Conservation (phyloP, 92 coral and sea anemone species). For the Palythoa caribaeorum region DNA sequence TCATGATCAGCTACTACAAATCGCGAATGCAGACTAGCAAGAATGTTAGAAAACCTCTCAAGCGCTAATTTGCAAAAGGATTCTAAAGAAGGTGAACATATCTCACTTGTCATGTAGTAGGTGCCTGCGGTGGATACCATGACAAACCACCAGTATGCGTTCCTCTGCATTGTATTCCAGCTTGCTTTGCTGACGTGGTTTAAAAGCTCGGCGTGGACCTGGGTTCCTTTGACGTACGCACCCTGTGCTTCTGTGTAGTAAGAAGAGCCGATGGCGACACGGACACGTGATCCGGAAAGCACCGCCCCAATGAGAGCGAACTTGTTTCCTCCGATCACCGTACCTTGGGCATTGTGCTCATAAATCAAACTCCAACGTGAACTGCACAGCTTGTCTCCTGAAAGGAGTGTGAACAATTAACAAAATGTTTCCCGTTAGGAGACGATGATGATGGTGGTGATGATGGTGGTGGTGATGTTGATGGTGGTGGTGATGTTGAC, state of each 20-base stretch:
- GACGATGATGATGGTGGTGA: no score
- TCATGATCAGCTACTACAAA: no score
- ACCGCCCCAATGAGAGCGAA: slow-evolving; percentile 78
- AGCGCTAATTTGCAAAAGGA: no score
- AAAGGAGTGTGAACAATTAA: neutral
- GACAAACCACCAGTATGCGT: slow-evolving; percentile 83
- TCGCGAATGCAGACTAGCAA: no score
- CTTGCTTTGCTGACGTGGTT: slow-evolving; percentile 80
- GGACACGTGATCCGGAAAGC: slow-evolving; percentile 84
- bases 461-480: no score
- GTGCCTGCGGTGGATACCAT: slow-evolving; percentile 60
- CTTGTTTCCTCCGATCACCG: slow-evolving; percentile 69
- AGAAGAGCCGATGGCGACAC: slow-evolving; percentile 45
- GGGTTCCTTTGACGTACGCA: slow-evolving; percentile 57
- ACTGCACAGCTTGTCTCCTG: slow-evolving; percentile 30
- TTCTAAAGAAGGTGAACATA: neutral
- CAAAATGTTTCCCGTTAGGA: no score
- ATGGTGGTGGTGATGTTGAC: no score
- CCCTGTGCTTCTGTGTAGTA: slow-evolving; percentile 77
- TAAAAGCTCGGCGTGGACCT: slow-evolving; percentile 81
- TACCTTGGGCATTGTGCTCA: slow-evolving; percentile 69
- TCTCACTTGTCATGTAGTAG: slow-evolving; percentile 44
- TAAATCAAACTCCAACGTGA: slow-evolving; percentile 70
- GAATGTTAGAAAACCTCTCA: no score
- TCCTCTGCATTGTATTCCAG: slow-evolving; percentile 71